Conservation (phyloP, 2,113 vertebrate species). For the Periophthalmodon schlosseri region DNA sequence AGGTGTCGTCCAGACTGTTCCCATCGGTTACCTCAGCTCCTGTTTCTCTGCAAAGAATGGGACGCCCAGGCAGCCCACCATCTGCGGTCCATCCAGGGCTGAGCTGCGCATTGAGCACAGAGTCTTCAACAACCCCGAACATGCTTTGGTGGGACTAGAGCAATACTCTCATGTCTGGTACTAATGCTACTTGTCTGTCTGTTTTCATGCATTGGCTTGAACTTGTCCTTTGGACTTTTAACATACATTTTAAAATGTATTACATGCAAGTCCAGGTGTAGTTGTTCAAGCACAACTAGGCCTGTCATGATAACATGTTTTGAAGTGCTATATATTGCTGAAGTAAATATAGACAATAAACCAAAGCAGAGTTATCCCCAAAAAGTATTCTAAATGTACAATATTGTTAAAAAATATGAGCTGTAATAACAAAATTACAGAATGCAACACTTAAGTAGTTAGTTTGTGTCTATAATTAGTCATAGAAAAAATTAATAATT, state of each 20-base stretch:
- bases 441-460: too few species aligned
- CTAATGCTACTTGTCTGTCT: conserved; percentile 20
- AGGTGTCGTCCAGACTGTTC: conserved; percentile 83
- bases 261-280: too few species aligned
- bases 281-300: too few species aligned
- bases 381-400: too few species aligned
- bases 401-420: too few species aligned
- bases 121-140: conserved; percentile 87
- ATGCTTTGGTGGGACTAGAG: conserved; percentile 83
- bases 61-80: conserved; percentile 85
- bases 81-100: conserved; percentile 83
- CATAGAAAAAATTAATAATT: too few species aligned
- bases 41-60: conserved; percentile 86
- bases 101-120: conserved; percentile 77
- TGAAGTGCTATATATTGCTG: too few species aligned
- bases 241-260: not conserved
- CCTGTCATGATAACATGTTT: too few species aligned
- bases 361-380: too few species aligned
- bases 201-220: not conserved
- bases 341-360: too few species aligned
- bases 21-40: conserved; percentile 85
- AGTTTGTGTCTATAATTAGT: too few species aligned
- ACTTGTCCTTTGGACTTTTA: not conserved
- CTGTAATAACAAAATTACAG: too few species aligned
- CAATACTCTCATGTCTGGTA: conserved; percentile 91